Base-by-base conservation (phyloP, 2,797 vertebrate species). In the Diplodus sargus region DNA sequence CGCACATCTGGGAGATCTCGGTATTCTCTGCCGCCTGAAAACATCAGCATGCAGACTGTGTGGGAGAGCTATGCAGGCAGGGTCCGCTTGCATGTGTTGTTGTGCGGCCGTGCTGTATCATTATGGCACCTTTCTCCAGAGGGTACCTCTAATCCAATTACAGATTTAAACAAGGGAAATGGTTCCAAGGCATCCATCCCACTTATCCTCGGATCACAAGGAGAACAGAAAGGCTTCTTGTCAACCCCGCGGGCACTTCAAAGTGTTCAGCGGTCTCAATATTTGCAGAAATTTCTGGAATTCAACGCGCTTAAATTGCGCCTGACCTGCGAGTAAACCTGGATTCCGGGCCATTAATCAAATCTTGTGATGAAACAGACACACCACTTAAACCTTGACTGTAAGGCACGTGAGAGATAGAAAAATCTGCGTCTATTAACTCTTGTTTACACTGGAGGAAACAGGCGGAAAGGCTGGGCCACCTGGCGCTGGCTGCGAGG, bases 121-220 rank as follows among this genome's bases (percentile, higher is more conserved):
- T 89, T 79, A 87, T 84, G 81, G 85, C 86, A 88, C 85, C 85
- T 87, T 90, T 90, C 86, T 82, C 86, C 76, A 70, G 75, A 90
- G 87, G 89, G 90, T 82, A 90, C 85, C 63, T 84, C 83, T 92
- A 91, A 92, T 90, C 90, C 81, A 90, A 87, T 92, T 89, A 87
- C 74, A 83, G 82, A 89, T 90, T 93, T 87, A 87, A 92, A 91
- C 87, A 83, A 84, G 79, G 83, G 62, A 87, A 89, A 87, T 88
- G 83, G 77, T 89, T 92, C 84, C 85, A 79, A 83, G 76, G 80
- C 82, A 90, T 90, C 85, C 76, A 84, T 91, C 78, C 84, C 67
- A 87, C 81, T 92, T 87, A 87, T 86, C 85, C 79, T 78, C 6
- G 5, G 79, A 87, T 89, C 88, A 86, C 83, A 88, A 76, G 62